phyloP scores from a whole-genome alignment of 2,113 vertebrate genomes.

The Hystrix cristata region DNA sequence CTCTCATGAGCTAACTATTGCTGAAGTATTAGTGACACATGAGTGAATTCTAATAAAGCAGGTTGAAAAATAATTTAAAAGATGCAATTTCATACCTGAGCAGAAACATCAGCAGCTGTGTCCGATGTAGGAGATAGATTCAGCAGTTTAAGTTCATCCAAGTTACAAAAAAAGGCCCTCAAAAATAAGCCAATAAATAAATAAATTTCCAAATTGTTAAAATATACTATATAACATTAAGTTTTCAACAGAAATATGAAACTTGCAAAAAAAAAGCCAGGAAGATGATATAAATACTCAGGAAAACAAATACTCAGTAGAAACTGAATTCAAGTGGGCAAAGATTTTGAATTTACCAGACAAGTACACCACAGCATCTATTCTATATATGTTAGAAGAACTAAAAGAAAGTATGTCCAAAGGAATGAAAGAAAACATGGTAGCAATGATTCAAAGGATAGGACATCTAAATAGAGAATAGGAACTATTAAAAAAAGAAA shows the following conservation, averaged over 20 bases:
- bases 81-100: background rate
- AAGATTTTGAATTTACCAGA: constrained; percentile 53
- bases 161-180: background rate
- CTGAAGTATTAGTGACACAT: background rate
- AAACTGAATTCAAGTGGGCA: constrained; percentile 2
- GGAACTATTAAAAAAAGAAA: background rate
- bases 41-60: background rate
- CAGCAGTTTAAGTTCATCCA: background rate
- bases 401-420: constrained; percentile 6
- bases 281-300: background rate
- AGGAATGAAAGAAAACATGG: background rate
- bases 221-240: background rate
- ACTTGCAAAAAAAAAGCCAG: background rate
- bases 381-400: constrained; percentile 28
- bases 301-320: background rate
- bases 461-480: background rate
- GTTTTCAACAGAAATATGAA: background rate
- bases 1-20: background rate
- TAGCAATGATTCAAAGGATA: background rate
- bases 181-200: constrained; percentile 19
- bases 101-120: background rate
- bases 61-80: constrained; percentile 42
- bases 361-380: background rate
- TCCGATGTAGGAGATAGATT: background rate
- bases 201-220: background rate